These are phyloP conservation scores for Girardia tigrina DNA, from an alignment of 2,888 invertebrate genomes.

Conservation along the genomic window DNA sequence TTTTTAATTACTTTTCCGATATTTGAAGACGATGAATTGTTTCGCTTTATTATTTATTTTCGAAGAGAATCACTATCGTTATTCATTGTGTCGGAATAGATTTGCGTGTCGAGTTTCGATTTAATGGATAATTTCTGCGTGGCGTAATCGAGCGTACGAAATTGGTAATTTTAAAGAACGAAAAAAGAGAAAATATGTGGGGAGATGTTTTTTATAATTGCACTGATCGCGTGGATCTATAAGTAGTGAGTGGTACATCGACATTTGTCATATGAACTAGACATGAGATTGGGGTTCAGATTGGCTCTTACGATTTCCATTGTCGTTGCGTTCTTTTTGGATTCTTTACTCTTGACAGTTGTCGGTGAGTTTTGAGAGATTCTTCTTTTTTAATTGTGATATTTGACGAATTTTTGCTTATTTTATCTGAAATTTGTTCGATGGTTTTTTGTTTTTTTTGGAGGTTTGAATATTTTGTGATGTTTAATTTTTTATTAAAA, in stretches of 20 bases:
- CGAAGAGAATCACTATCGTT: neutral
- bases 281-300: neutral
- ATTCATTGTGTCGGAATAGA: neutral
- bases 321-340: slow-evolving; percentile 6
- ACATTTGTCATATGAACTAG: neutral
- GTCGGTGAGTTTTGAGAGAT: neutral
- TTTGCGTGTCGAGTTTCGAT: neutral
- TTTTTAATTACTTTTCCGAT: neutral
- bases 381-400: slow-evolving; percentile 10
- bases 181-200: no score
- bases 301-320: neutral
- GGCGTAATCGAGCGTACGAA: neutral
- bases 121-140: neutral
- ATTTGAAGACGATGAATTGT: neutral
- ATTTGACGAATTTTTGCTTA: neutral
- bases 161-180: no score
- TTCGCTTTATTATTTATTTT: neutral
- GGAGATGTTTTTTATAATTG: no score
- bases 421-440: no score
- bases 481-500: neutral
- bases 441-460: neutral
- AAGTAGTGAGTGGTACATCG: neutral
- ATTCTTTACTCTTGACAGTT: slow-evolving; percentile 15
- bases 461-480: neutral
- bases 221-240: no score